phyloP scores from a whole-genome alignment of 2,113 vertebrate genomes.

The Paracanthobrama guichenoti region DNA sequence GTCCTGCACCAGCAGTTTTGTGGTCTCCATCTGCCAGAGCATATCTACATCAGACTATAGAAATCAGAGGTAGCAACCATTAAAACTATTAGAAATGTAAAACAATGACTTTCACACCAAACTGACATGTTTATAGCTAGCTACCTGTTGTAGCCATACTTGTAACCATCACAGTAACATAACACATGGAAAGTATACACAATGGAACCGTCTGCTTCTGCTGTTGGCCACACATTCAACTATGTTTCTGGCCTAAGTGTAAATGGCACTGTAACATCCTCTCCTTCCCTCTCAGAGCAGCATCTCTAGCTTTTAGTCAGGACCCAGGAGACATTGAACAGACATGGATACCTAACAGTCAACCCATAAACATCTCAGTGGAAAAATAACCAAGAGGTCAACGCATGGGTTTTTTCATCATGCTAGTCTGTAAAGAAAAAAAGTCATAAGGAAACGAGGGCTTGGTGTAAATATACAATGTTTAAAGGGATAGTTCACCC shows the following conservation, averaged over 20 bases:
- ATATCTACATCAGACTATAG: slow-evolving; percentile 13
- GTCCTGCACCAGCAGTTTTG: slow-evolving; percentile 25
- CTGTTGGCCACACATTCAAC: not conserved
- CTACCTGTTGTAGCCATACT: not conserved
- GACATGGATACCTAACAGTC: slow-evolving; percentile 31
- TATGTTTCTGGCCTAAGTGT: slow-evolving; percentile 5
- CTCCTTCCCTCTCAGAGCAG: not conserved
- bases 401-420: not conserved
- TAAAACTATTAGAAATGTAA: slow-evolving; percentile 11
- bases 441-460: not conserved
- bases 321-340: slow-evolving; percentile 40
- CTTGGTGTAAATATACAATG: not conserved
- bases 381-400: slow-evolving; percentile 37
- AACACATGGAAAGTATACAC: not conserved
- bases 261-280: slow-evolving; percentile 18
- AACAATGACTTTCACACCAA: not conserved
- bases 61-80: not conserved
- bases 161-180: not conserved
- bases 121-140: not conserved
- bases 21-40: slow-evolving; percentile 16
- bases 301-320: slow-evolving; percentile 32
- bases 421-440: slow-evolving; percentile 7
- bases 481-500: not conserved
- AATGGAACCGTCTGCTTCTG: not conserved
- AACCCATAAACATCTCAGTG: slow-evolving; percentile 41